Conservation (phyloP, 2,113 vertebrate species). For the Symphodus melops region DNA sequence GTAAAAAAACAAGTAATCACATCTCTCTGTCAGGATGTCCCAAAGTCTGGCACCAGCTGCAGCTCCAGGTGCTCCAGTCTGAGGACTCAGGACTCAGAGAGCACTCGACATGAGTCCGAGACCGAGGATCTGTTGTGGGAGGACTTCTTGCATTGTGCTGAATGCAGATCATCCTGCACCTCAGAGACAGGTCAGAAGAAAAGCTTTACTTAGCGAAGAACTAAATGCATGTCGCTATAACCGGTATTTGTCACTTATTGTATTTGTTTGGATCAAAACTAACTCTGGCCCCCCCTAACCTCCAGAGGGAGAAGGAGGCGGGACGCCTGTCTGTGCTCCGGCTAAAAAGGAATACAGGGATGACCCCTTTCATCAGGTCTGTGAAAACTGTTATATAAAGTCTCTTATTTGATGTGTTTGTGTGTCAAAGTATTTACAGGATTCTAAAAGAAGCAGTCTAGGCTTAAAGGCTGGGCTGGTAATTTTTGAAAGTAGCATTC, state of each 20-base stretch:
- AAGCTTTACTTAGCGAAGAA: neutral
- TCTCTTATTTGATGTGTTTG: too few species aligned
- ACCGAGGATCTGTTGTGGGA: slow-evolving; percentile 98
- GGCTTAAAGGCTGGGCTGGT: too few species aligned
- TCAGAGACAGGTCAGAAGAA: slow-evolving; percentile 87
- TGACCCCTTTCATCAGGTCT: slow-evolving; percentile 97
- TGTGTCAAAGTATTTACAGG: neutral
- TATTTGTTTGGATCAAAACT: neutral
- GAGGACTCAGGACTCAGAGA: slow-evolving; percentile 94
- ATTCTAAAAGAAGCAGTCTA: neutral
- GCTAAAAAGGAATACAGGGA: slow-evolving; percentile 96
- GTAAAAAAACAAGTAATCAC: too few species aligned
- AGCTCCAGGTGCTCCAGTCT: slow-evolving; percentile 96
- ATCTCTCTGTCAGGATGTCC: slow-evolving; percentile 88
- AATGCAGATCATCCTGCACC: slow-evolving; percentile 94
- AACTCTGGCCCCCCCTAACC: neutral
- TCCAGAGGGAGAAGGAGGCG: slow-evolving; percentile 88
- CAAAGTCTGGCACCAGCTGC: slow-evolving; percentile 95
- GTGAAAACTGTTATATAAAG: neutral
- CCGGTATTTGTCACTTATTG: too few species aligned
- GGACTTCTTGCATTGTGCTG: slow-evolving; percentile 95
- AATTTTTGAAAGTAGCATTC: too few species aligned
- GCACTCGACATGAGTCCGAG: slow-evolving; percentile 94
- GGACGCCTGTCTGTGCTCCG: slow-evolving; percentile 82
- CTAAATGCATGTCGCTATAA: neutral